Evolutionary conservation across 2,113 vertebrate species (phyloP).

Genomic region (Willisornis vidua): DNA sequence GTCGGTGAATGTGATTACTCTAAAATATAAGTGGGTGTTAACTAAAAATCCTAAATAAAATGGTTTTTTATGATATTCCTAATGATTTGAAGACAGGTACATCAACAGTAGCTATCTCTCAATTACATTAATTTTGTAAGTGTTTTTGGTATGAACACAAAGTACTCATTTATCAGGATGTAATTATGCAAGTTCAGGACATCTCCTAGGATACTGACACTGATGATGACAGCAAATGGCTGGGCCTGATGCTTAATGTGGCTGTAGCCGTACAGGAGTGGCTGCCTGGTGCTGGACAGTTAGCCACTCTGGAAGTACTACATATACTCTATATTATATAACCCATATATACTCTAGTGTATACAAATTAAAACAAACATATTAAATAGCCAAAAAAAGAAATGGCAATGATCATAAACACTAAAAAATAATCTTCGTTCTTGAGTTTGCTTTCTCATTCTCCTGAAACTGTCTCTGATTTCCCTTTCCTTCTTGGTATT

Average conservation of each 20-base stretch:
- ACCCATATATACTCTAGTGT: neutral
- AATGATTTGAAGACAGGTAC: neutral
- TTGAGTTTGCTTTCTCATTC: neutral
- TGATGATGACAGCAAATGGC: constrained; percentile 36
- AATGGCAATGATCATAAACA: neutral
- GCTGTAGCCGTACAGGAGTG: neutral
- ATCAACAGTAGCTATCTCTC: neutral
- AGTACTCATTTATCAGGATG: constrained; percentile 43
- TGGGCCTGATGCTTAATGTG: neutral
- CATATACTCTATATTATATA: neutral
- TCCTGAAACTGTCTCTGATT: neutral
- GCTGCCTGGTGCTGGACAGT: neutral
- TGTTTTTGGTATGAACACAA: constrained; percentile 37
- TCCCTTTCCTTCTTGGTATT: neutral
- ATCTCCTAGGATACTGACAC: constrained; percentile 68
- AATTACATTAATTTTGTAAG: constrained; percentile 39
- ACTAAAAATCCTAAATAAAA: neutral
- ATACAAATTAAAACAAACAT: neutral
- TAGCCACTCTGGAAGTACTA: neutral
- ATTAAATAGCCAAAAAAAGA: neutral
- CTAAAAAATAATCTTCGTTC: neutral
- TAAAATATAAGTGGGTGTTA: neutral
- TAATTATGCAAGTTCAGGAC: constrained; percentile 48
- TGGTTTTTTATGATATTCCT: neutral
- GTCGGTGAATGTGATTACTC: neutral